Conservation (phyloP, 2,113 vertebrate species). For the Egretta garzetta region DNA sequence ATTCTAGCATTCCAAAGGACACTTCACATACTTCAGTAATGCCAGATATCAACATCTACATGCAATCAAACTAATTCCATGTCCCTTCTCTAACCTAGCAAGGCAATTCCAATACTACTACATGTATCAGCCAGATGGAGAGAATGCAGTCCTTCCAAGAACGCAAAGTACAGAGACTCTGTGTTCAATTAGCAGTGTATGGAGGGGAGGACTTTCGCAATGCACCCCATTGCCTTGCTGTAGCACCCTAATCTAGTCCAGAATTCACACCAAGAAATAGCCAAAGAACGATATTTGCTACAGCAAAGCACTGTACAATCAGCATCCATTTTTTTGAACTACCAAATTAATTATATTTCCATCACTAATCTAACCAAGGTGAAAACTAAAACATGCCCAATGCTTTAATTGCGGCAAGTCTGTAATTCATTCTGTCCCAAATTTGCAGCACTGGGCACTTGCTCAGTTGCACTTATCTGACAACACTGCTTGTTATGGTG, state of each 20-base stretch:
- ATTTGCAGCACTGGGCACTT: background rate
- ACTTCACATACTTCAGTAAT: background rate
- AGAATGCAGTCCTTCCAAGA: background rate
- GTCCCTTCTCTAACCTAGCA: background rate
- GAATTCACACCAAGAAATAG: background rate
- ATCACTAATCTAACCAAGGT: background rate
- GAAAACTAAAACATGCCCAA: background rate
- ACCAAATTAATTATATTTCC: background rate
- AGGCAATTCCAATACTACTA: background rate
- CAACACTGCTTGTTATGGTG: background rate
- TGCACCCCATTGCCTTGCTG: background rate
- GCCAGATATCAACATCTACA: background rate
- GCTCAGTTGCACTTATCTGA: background rate
- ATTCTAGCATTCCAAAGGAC: slow-evolving; percentile 34
- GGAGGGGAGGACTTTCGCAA: background rate
- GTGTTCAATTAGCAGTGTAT: background rate
- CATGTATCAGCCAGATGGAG: background rate
- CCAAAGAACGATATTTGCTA: background rate
- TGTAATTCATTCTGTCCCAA: background rate
- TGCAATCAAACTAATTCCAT: background rate
- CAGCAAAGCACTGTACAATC: background rate
- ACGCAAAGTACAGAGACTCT: background rate
- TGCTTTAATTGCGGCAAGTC: background rate
- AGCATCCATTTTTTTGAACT: background rate
- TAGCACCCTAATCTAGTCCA: background rate